phyloP scores from a whole-genome alignment of 1,140 invertebrate species.

The Tetraneura akinire region DNA sequence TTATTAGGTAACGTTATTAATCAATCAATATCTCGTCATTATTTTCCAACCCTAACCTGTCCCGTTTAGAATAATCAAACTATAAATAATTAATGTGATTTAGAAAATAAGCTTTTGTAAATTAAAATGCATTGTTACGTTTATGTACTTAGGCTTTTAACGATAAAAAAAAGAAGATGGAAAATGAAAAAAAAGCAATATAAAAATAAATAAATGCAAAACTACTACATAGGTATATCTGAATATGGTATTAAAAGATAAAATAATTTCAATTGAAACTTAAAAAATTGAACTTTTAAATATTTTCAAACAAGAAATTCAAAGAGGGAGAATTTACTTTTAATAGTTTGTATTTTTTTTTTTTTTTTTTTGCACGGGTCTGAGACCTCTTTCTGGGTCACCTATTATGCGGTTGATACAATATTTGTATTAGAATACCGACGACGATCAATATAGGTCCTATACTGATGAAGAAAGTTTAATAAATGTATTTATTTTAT shows the following conservation, averaged over 20 bases:
- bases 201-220: background rate
- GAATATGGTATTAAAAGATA: background rate
- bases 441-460: background rate
- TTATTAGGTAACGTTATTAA: background rate
- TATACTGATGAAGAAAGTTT: background rate
- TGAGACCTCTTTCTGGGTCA: conserved; percentile 12
- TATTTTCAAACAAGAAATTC: background rate
- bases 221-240: background rate
- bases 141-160: conserved; percentile 20
- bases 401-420: background rate
- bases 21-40: conserved; percentile 13
- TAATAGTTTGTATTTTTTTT: too few species aligned
- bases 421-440: conserved; percentile 14
- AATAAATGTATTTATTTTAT: background rate
- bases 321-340: background rate
- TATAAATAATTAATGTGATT: conserved; percentile 11
- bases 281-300: conserved; percentile 17
- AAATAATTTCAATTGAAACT: conserved; percentile 30
- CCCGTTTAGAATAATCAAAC: conserved; percentile 22
- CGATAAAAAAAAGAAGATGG: background rate
- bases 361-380: background rate
- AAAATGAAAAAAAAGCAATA: background rate
- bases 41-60: background rate
- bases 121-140: conserved; percentile 23
- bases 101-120: conserved; percentile 12